Conservation (phyloP, 1,140 invertebrate genomes). For the Polyergus mexicanus region DNA sequence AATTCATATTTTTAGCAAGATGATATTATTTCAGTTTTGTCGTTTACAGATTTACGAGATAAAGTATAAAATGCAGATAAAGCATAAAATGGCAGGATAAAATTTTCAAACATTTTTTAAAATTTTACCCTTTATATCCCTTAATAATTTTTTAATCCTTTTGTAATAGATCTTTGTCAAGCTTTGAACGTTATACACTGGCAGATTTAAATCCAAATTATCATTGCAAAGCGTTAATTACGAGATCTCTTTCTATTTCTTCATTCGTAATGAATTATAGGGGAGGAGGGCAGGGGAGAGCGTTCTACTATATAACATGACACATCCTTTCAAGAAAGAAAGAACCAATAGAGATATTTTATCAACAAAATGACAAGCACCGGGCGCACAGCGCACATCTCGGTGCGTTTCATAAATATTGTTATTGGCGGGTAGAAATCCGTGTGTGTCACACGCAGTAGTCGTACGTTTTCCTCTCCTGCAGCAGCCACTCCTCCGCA, state of each 20-base stretch:
- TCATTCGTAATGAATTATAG: background rate
- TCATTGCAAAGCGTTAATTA: background rate
- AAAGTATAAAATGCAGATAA: background rate
- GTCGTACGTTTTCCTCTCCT: constrained; percentile 67
- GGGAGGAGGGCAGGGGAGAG: background rate
- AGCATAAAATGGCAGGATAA: background rate
- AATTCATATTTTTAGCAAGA: background rate
- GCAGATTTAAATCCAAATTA: background rate
- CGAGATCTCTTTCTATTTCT: background rate
- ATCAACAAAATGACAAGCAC: constrained; percentile 51
- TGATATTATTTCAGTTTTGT: constrained; percentile 7
- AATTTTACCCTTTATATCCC: no score
- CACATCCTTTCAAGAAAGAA: background rate
- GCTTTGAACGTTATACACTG: background rate
- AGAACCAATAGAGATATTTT: constrained; percentile 57
- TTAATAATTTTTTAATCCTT: background rate
- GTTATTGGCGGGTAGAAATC: constrained; percentile 72
- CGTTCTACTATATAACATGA: background rate
- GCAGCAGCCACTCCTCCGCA: constrained; percentile 63
- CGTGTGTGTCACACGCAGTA: constrained; percentile 71
- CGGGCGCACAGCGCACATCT: constrained; percentile 26
- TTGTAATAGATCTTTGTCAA: background rate
- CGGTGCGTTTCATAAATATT: constrained; percentile 75
- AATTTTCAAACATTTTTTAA: background rate
- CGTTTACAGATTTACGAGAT: background rate